phyloP scores from a whole-genome alignment of 2,888 invertebrate species.

The Gymnosoma rotundatum region DNA sequence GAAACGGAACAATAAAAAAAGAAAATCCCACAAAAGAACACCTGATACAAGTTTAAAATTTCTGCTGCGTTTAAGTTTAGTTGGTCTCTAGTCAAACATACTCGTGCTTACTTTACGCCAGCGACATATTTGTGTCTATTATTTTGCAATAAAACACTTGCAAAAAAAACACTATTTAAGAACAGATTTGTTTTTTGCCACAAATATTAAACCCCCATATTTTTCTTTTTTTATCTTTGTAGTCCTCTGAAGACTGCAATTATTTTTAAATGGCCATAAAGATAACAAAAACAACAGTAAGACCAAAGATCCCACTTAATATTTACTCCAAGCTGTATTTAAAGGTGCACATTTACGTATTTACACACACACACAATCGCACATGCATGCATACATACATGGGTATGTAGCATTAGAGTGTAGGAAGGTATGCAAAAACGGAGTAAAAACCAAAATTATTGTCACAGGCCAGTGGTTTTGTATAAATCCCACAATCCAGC shows the following conservation, averaged over 20 bases:
- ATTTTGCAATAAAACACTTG: background rate
- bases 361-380: background rate
- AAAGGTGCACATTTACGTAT: background rate
- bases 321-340: slow-evolving; percentile 13
- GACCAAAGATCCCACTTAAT: slow-evolving; percentile 32
- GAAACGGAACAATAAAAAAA: slow-evolving; percentile 40
- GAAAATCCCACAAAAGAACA: slow-evolving; percentile 14
- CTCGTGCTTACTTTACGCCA: slow-evolving; percentile 17
- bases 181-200: slow-evolving; percentile 10
- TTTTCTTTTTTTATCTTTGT: slow-evolving; percentile 1
- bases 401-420: background rate
- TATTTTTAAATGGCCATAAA: slow-evolving; percentile 69
- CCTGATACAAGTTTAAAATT: slow-evolving; percentile 62
- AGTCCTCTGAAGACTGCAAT: slow-evolving; percentile 62
- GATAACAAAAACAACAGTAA: slow-evolving; percentile 53
- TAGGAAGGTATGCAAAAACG: slow-evolving; percentile 9
- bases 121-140: slow-evolving; percentile 21
- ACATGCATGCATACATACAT: background rate
- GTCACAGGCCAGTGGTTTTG: slow-evolving; percentile 70
- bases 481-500: slow-evolving; percentile 64
- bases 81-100: background rate
- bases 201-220: slow-evolving; percentile 20
- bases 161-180: background rate
- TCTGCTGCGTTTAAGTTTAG: slow-evolving; percentile 14
- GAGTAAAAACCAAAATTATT: slow-evolving; percentile 59